These are phyloP conservation scores for Drosophila ohnishii DNA, from an alignment of 1,140 invertebrate genomes.

Conservation along the genomic window DNA sequence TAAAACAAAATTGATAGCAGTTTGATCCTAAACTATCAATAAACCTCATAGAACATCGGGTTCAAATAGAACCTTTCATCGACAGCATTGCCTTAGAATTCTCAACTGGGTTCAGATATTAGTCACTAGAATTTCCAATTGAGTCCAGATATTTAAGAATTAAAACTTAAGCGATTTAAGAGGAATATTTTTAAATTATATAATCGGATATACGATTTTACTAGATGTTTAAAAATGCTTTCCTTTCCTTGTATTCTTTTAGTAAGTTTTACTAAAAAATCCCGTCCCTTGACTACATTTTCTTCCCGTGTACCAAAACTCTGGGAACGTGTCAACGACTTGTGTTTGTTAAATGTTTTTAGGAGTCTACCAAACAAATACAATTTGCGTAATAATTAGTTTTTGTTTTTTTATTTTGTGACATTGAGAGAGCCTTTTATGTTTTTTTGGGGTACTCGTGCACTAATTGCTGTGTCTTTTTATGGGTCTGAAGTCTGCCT, in stretches of 20 bases:
- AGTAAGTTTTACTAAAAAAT: not conserved
- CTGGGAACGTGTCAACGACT: constrained; percentile 48
- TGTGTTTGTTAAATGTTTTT: constrained; percentile 30
- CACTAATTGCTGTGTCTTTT: constrained; percentile 37
- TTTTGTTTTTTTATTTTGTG: constrained; percentile 23
- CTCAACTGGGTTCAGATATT: not conserved
- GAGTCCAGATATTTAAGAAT: not conserved
- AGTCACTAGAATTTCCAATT: not conserved
- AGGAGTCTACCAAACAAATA: constrained; percentile 35
- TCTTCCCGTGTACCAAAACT: constrained; percentile 7
- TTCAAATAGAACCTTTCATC: too few relatives aligned
- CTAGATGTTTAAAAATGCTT: not conserved
- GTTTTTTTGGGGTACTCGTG: constrained; percentile 41
- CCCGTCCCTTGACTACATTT: not conserved
- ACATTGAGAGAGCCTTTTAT: constrained; percentile 53
- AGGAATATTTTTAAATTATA: too few relatives aligned
- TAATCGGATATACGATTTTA: not conserved
- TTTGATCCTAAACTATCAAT: not conserved
- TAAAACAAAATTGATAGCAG: too few relatives aligned
- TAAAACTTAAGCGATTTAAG: not conserved
- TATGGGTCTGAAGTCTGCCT: constrained; percentile 18
- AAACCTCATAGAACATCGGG: too few relatives aligned
- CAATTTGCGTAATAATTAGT: constrained; percentile 60
- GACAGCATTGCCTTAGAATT: not conserved
- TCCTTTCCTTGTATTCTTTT: not conserved